Conservation (phyloP, 2,113 vertebrate genomes). For the Platichthys flesus region DNA sequence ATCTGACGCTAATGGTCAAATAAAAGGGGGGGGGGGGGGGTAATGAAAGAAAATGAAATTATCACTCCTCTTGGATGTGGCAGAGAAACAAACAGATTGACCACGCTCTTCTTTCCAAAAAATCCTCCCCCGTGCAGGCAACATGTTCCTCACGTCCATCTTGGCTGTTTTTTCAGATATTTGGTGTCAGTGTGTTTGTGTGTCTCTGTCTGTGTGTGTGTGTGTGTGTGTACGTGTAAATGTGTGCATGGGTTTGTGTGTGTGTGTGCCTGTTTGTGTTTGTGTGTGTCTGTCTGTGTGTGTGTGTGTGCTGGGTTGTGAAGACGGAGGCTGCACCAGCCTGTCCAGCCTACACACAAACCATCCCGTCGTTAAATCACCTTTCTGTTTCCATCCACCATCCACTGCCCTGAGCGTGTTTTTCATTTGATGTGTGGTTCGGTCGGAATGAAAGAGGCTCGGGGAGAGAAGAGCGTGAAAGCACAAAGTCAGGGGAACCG, state of each 20-base stretch:
- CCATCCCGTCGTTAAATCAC: constrained; percentile 77
- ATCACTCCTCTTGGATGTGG: constrained; percentile 85
- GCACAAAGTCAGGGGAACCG: constrained; percentile 54
- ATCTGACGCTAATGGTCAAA: constrained; percentile 69
- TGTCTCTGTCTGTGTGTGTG: constrained; percentile 49
- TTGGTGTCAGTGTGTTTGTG: constrained; percentile 76
- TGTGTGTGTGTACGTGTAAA: constrained; percentile 36
- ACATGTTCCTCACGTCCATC: constrained; percentile 88
- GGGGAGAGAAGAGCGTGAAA: constrained; percentile 58
- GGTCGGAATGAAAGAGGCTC: constrained; percentile 66
- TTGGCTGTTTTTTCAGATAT: constrained; percentile 81
- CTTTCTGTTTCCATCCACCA: constrained; percentile 76
- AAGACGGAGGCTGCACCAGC: constrained; percentile 81
- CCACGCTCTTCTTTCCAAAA: constrained; percentile 86
- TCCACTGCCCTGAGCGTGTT: constrained; percentile 75
- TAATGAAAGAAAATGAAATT: constrained; percentile 80
- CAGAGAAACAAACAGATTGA: constrained; percentile 88
- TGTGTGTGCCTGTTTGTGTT: constrained; percentile 28
- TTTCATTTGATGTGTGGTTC: constrained; percentile 73
- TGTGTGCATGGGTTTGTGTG: constrained; percentile 14
- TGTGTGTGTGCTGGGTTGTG: constrained; percentile 54
- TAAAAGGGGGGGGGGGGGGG: constrained; percentile 63
- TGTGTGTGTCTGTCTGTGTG: not conserved
- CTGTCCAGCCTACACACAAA: constrained; percentile 82
- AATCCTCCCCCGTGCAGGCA: constrained; percentile 88